phyloP scores from a whole-genome alignment of 2,113 vertebrate genomes.

The Gymnarchus niloticus region DNA sequence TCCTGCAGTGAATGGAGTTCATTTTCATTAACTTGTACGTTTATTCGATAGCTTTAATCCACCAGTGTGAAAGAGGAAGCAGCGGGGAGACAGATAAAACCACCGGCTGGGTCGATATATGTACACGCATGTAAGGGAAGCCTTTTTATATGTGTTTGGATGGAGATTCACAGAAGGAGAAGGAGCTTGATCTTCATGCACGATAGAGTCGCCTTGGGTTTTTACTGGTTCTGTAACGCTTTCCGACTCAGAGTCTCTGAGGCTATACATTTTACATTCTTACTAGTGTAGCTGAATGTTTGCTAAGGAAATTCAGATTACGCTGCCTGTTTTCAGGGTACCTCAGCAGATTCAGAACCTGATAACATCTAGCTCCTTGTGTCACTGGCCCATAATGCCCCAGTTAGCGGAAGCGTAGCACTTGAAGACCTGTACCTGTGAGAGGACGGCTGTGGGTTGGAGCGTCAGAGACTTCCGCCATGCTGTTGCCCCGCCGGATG shows the following conservation, averaged over 20 bases:
- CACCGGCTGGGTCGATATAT: background rate
- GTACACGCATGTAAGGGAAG: background rate
- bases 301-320: background rate
- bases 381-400: background rate
- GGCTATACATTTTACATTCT: no score
- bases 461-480: background rate
- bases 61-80: slow-evolving; percentile 1
- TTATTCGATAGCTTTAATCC: slow-evolving; percentile 8
- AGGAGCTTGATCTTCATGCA: no score
- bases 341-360: background rate
- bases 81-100: background rate
- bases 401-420: background rate
- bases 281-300: background rate
- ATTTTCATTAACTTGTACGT: slow-evolving; percentile 4
- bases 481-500: background rate
- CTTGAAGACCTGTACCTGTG: background rate
- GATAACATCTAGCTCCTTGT: background rate
- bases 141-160: background rate
- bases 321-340: background rate
- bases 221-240: no score
- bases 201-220: no score
- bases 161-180: background rate
- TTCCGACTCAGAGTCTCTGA: background rate
- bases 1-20: background rate
- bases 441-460: background rate